Evolutionary conservation across 2,888 invertebrate genomes (phyloP), one percentile per base, ranked within the genome.

Genomic region (Tetragonula carbonaria): DNA sequence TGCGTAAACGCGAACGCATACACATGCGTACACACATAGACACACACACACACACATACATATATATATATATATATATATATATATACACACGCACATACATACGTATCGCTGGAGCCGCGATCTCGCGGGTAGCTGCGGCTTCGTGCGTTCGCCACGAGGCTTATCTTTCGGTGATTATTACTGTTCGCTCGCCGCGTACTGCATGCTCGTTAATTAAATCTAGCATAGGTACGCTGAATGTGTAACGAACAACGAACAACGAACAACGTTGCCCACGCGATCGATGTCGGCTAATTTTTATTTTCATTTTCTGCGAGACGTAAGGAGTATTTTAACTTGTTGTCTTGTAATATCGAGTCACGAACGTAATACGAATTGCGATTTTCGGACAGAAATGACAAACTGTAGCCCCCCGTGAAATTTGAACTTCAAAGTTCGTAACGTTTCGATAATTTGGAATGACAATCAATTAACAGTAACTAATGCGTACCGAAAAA

Each of bases 1-100:
- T 73, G 80, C 75, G 74, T 66, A 84, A 77, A 80, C 70, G 51
- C 75, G 78, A 75, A 70, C 76, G 62, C 59, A 23, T 33, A 59
- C 62, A 62, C 72, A 50, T 57, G 50, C 82, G n/a, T 53, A 23
- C 57, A n/a, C n/a, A 57, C 57, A 13, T 57, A 21, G 18, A 18
- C 18, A 13, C 57, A 57, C 13, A 57, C n/a, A n/a, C n/a, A n/a
- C n/a, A n/a, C n/a, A n/a, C n/a, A n/a, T n/a, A n/a, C n/a, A n/a
- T n/a, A n/a, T n/a, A n/a, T n/a, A n/a, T n/a, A n/a, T n/a, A n/a
- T n/a, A n/a, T n/a, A n/a, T n/a, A 38, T 5, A 8, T 8, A 38
- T 38, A 38, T 38, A 38, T 8, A 38, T 0, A 38, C 38, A 8
- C 45, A 11, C 8, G 45, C 2, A 2, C 45, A 45, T 8, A n/a